phyloP scores from a whole-genome alignment of 2,113 vertebrate species.

The Oreochromis spilurus region DNA sequence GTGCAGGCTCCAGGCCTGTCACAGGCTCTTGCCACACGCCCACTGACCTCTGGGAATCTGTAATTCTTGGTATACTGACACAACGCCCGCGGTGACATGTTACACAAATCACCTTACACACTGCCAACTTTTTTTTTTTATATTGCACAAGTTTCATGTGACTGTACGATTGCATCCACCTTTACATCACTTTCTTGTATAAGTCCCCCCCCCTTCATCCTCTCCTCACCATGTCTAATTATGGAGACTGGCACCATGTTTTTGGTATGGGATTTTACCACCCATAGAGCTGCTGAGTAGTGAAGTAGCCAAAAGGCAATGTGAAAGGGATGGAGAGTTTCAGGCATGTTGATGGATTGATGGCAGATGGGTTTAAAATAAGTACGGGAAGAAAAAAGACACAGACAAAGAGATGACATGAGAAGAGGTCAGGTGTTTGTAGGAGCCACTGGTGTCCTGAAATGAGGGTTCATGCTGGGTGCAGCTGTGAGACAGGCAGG shows the following conservation, averaged over 20 bases:
- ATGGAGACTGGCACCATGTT: slow-evolving; percentile 34
- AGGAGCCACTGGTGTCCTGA: background rate
- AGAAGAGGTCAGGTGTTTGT: background rate
- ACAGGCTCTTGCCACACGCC: slow-evolving; percentile 3
- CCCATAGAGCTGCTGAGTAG: background rate
- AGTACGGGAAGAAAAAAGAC: background rate
- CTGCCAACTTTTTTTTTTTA: background rate
- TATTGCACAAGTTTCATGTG: background rate
- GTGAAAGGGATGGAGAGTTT: background rate
- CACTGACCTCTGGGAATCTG: slow-evolving; percentile 32
- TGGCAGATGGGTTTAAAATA: background rate
- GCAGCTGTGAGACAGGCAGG: background rate
- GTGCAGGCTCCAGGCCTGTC: background rate
- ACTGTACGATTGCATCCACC: background rate
- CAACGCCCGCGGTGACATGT: background rate
- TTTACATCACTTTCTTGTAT: background rate
- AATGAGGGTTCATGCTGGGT: background rate
- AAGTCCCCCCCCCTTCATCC: background rate
- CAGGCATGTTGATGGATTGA: background rate
- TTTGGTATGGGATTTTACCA: slow-evolving; percentile 44
- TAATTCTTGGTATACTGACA: slow-evolving; percentile 25
- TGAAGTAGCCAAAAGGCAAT: slow-evolving; percentile 1
- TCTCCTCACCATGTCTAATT: slow-evolving; percentile 22
- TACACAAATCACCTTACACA: background rate
- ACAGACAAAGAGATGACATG: background rate